Conservation (phyloP, 2,797 vertebrate species). For the Enteromius fasciolatus region DNA sequence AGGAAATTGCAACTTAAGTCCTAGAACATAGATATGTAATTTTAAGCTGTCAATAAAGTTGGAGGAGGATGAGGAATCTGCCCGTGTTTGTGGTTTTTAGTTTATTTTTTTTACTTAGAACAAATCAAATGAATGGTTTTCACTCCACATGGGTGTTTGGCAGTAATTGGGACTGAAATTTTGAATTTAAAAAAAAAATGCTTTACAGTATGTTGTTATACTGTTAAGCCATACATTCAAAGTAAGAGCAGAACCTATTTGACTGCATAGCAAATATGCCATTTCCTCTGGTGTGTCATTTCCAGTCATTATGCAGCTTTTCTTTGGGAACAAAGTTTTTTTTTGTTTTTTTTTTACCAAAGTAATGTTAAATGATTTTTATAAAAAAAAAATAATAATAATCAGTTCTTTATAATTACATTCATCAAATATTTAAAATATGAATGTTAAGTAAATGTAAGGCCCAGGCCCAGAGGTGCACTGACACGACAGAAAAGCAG, state of each 20-base stretch:
- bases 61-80: constrained; percentile 97
- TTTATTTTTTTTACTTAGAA: too few relatives aligned
- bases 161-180: too few relatives aligned
- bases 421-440: background rate
- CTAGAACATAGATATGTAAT: constrained; percentile 99
- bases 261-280: background rate
- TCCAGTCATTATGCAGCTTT: background rate
- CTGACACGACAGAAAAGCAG: too few relatives aligned
- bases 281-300: background rate
- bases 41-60: constrained; percentile 99
- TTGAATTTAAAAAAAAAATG: background rate
- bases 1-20: constrained; percentile 99
- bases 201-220: background rate
- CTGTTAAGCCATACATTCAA: background rate
- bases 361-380: background rate
- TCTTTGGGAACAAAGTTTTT: background rate
- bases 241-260: background rate
- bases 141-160: background rate
- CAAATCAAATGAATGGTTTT: background rate
- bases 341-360: background rate
- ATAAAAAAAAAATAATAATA: too few relatives aligned
- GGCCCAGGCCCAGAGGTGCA: too few relatives aligned
- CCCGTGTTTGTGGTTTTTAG: constrained; percentile 60
- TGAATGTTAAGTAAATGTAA: too few relatives aligned
- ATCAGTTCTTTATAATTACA: background rate